Conservation (phyloP, 2,888 invertebrate species). For the Drosophila mercatorum region DNA sequence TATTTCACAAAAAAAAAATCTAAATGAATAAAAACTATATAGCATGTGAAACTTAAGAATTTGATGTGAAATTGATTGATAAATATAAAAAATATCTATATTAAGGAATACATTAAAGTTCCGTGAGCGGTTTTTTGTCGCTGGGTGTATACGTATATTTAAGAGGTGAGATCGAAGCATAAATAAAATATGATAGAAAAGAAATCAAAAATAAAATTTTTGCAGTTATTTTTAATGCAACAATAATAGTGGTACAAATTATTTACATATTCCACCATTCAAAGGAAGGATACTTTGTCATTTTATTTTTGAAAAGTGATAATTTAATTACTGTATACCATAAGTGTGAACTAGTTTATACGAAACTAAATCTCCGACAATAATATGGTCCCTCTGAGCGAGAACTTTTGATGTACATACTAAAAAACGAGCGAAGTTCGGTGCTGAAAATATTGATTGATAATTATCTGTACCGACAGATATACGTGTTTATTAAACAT, state of each 20-base stretch:
- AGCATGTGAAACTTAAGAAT: too few species aligned
- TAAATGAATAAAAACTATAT: too few species aligned
- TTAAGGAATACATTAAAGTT: too few species aligned
- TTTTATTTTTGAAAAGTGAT: not conserved
- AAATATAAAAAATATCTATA: too few species aligned
- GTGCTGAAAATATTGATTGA: conserved; percentile 72
- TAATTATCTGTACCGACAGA: conserved; percentile 54
- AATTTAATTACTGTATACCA: not conserved
- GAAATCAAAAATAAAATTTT: too few species aligned
- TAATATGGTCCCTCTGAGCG: conserved; percentile 53
- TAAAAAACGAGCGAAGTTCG: conserved; percentile 61
- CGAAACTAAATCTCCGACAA: conserved; percentile 1
- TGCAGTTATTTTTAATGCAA: too few species aligned
- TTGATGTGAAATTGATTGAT: too few species aligned
- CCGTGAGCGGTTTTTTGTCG: too few species aligned
- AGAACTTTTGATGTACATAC: conserved; percentile 73
- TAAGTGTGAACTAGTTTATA: conserved; percentile 5
- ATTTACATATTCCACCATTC: conserved; percentile 8
- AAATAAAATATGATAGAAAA: not conserved
- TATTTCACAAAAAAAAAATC: too few species aligned
- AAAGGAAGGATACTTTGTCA: not conserved
- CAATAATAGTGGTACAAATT: not conserved
- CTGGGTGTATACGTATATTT: too few species aligned
- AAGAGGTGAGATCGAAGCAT: too few species aligned
- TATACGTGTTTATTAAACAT: conserved; percentile 68